Conservation (phyloP, 1,140 invertebrate genomes). For the Lanistes nyassanus region DNA sequence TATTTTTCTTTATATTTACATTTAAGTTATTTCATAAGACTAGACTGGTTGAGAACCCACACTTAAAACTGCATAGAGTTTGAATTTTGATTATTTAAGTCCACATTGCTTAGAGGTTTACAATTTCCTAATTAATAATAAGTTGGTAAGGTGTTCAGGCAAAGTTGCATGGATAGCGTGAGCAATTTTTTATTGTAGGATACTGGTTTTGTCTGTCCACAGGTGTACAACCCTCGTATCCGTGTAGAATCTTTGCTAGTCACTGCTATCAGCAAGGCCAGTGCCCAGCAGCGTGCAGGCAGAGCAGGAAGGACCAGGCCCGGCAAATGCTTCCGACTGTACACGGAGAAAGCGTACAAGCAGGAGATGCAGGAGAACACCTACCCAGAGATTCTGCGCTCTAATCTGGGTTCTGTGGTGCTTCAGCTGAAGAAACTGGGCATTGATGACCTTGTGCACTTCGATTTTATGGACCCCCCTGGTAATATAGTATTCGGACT, state of each 20-base stretch:
- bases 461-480: constrained; percentile 99
- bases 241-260: constrained; percentile 97
- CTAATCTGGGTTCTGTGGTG: constrained; percentile 96
- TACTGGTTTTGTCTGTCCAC: constrained; percentile 13
- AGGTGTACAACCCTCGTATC: constrained; percentile 96
- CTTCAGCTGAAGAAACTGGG: constrained; percentile 98
- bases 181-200: too few species aligned
- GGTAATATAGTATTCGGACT: constrained; percentile 60
- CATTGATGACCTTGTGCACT: constrained; percentile 99
- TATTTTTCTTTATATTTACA: too few species aligned
- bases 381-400: constrained; percentile 97
- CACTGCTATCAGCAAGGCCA: constrained; percentile 98
- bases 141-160: too few species aligned
- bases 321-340: constrained; percentile 98
- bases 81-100: too few species aligned
- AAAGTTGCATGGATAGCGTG: too few species aligned
- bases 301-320: constrained; percentile 95
- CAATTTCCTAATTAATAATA: too few species aligned
- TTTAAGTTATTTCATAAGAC: too few species aligned
- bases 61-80: too few species aligned
- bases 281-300: constrained; percentile 98
- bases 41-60: too few species aligned
- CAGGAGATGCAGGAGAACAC: constrained; percentile 99
- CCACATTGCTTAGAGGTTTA: too few species aligned
- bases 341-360: constrained; percentile 99